phyloP scores from a whole-genome alignment of 2,113 vertebrate species.

The Lampris megalopsis region DNA sequence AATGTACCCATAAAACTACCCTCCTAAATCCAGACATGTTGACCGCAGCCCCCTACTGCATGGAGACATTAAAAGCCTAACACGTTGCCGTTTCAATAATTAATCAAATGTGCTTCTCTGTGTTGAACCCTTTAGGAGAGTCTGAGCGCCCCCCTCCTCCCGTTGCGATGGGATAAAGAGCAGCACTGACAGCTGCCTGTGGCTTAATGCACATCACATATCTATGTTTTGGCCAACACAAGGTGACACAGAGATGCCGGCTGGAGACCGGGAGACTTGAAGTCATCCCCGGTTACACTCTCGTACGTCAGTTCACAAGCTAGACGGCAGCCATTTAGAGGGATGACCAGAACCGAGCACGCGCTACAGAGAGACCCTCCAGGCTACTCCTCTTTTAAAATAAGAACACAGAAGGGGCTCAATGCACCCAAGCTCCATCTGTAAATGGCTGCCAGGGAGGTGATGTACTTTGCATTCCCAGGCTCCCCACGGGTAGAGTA shows the following conservation, averaged over 20 bases:
- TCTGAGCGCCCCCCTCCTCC: constrained; percentile 33
- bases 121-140: constrained; percentile 61
- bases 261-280: constrained; percentile 46
- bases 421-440: constrained; percentile 36
- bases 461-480: constrained; percentile 53
- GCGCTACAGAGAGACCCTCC: constrained; percentile 43
- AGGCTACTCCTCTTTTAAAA: constrained; percentile 46
- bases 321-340: constrained; percentile 49
- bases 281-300: constrained; percentile 55
- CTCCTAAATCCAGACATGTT: constrained; percentile 41
- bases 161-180: constrained; percentile 52
- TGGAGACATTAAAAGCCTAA: constrained; percentile 77
- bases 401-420: constrained; percentile 35
- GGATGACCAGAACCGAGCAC: constrained; percentile 48
- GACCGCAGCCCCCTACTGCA: constrained; percentile 52
- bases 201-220: constrained; percentile 68
- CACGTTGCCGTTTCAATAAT: constrained; percentile 74
- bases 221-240: constrained; percentile 64
- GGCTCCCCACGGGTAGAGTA: constrained; percentile 46
- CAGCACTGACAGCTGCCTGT: constrained; percentile 65
- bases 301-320: constrained; percentile 59
- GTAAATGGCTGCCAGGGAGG: constrained; percentile 59
- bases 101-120: constrained; percentile 72
- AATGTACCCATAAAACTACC: constrained; percentile 51
- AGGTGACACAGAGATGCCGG: constrained; percentile 63